A percentile compares a stretch with the other conserved stretches of the same genome.
phyloP scores from a whole-genome alignment of 2,797 vertebrate genomes.

The Myotis planiceps region DNA sequence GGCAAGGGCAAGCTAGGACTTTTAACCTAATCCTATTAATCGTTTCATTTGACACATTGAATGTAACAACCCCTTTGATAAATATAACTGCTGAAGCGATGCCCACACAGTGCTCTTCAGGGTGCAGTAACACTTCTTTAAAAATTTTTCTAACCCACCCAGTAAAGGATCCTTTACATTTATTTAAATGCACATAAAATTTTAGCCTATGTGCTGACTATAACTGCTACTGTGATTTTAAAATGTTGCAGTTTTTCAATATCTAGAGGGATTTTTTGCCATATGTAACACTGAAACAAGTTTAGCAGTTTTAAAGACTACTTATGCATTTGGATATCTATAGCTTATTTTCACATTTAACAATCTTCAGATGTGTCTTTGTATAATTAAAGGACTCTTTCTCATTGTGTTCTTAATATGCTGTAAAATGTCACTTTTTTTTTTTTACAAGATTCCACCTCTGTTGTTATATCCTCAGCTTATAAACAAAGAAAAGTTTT shows the following conservation, averaged over 20 bases:
- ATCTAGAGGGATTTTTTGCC: not conserved
- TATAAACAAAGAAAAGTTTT: slow-evolving; percentile 22
- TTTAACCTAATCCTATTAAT: not conserved
- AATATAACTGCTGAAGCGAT: not conserved
- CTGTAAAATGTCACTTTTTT: not conserved
- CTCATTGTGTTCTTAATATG: not conserved
- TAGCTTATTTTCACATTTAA: not conserved
- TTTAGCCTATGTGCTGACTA: not conserved
- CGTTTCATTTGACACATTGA: not conserved
- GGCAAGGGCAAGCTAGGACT: not conserved
- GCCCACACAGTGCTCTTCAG: not conserved
- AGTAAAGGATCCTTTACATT: not conserved
- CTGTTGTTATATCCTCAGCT: not conserved
- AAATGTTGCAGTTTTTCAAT: not conserved
- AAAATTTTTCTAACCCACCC: not conserved
- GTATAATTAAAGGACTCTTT: slow-evolving; percentile 28
- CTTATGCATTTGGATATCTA: not conserved
- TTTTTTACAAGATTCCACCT: not conserved
- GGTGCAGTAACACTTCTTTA: not conserved
- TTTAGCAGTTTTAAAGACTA: not conserved
- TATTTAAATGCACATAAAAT: not conserved
- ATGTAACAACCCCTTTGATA: not conserved
- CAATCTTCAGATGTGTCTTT: not conserved
- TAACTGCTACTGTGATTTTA: not conserved
- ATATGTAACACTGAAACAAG: not conserved